A percentile compares a stretch with the other conserved stretches of the same genome.
These are phyloP conservation scores for Silurus meridionalis DNA, from an alignment of 2,113 vertebrate genomes.

Conservation along the genomic window DNA sequence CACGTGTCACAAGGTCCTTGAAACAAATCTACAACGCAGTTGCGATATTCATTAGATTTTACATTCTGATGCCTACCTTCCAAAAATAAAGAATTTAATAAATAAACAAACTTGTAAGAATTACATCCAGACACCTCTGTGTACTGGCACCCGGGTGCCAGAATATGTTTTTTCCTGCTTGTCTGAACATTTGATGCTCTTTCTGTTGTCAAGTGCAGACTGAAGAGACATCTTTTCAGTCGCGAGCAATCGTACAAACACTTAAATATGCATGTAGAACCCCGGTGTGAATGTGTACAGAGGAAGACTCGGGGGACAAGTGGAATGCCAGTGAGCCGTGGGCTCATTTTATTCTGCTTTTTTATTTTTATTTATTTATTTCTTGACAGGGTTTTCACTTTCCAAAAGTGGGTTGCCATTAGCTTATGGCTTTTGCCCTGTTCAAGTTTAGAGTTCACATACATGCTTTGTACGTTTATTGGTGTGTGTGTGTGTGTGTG, in stretches of 20 bases:
- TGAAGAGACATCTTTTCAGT: not conserved
- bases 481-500: too few relatives aligned
- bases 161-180: not conserved
- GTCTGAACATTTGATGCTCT: not conserved
- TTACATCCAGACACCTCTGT: not conserved
- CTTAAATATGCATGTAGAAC: not conserved
- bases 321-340: too few relatives aligned
- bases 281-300: not conserved
- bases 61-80: not conserved
- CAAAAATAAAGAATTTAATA: not conserved
- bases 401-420: not conserved
- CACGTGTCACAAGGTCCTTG: not conserved
- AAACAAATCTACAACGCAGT: not conserved
- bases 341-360: not conserved
- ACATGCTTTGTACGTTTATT: too few relatives aligned
- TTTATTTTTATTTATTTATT: not conserved
- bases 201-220: not conserved
- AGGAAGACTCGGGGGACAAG: too few relatives aligned
- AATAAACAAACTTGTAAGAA: not conserved
- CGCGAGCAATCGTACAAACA: not conserved
- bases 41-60: not conserved
- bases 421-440: not conserved
- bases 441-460: not conserved
- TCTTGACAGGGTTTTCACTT: not conserved
- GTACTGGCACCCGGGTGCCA: not conserved